Conservation (phyloP, 1,140 invertebrate species). For the Sarcophaga peregrina region DNA sequence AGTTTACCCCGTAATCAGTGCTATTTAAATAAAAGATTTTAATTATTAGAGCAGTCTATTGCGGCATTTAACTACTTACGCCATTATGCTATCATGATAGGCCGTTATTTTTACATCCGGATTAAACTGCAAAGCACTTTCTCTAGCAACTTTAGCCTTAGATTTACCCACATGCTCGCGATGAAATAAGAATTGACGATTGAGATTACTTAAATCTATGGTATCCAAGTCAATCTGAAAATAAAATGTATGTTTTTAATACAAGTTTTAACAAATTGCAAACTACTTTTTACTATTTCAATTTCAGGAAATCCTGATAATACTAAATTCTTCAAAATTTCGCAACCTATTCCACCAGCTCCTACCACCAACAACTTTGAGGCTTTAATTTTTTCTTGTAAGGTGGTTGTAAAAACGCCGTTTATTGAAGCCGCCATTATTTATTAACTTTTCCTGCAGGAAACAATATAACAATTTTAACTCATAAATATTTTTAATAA, state of each 20-base stretch:
- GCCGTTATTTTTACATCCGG: constrained; percentile 88
- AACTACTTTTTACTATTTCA: constrained; percentile 81
- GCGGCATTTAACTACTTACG: constrained; percentile 70
- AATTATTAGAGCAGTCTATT: not conserved
- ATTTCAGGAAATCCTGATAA: constrained; percentile 93
- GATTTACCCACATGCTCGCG: constrained; percentile 98
- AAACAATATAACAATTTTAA: not conserved
- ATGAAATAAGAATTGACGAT: constrained; percentile 97
- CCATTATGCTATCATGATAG: constrained; percentile 93
- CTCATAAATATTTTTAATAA: not conserved
- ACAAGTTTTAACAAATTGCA: not conserved
- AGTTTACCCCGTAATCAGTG: constrained; percentile 88
- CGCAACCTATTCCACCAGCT: constrained; percentile 99
- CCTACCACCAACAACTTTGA: constrained; percentile 88
- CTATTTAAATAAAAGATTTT: constrained; percentile 70
- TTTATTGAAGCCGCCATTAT: constrained; percentile 74
- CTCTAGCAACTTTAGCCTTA: constrained; percentile 88
- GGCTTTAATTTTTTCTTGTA: constrained; percentile 70
- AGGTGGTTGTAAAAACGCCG: constrained; percentile 73
- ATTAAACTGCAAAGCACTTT: constrained; percentile 90
- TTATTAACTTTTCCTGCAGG: not conserved
- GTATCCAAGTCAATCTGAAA: constrained; percentile 98
- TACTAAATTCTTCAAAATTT: constrained; percentile 97
- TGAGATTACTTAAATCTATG: constrained; percentile 99
- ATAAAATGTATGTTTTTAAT: not conserved